These are phyloP conservation scores for Ceratosolen solmsi DNA, from an alignment of 1,140 invertebrate genomes.

Conservation along the genomic window DNA sequence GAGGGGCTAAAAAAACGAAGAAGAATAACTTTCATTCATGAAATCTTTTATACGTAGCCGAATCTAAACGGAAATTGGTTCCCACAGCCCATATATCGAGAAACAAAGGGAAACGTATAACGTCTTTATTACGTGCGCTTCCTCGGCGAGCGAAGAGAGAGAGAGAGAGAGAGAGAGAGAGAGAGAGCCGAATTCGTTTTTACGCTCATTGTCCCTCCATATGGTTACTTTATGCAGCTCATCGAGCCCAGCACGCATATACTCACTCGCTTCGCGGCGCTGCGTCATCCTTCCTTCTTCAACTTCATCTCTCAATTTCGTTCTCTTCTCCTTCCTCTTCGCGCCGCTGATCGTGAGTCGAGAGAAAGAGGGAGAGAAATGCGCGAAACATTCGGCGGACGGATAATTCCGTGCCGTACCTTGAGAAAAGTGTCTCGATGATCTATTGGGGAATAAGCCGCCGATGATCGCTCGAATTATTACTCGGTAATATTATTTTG, in stretches of 20 bases:
- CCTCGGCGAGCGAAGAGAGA: slow-evolving; percentile 29
- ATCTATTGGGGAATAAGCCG: not conserved
- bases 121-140: slow-evolving; percentile 47
- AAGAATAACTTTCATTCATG: slow-evolving; percentile 59
- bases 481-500: too few relatives aligned
- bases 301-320: slow-evolving; percentile 33
- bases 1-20: slow-evolving; percentile 39
- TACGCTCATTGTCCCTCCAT: slow-evolving; percentile 53
- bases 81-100: slow-evolving; percentile 53
- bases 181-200: slow-evolving; percentile 46
- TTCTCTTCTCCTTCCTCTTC: not conserved
- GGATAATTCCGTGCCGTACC: not conserved
- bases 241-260: slow-evolving; percentile 34
- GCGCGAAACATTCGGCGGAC: slow-evolving; percentile 30
- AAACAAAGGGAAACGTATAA: slow-evolving; percentile 57
- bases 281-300: slow-evolving; percentile 50
- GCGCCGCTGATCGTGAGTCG: too few relatives aligned
- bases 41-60: slow-evolving; percentile 59
- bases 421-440: not conserved
- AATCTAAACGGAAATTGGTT: slow-evolving; percentile 59
- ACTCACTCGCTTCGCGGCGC: slow-evolving; percentile 44
- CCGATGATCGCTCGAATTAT: slow-evolving; percentile 14
- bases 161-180: slow-evolving; percentile 21
- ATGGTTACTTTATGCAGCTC: slow-evolving; percentile 54
- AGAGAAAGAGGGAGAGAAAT: too few relatives aligned